Evolutionary conservation across 2,797 vertebrate genomes (phyloP), one percentile per base, ranked within the genome.

Genomic region (Coilia nasus): DNA sequence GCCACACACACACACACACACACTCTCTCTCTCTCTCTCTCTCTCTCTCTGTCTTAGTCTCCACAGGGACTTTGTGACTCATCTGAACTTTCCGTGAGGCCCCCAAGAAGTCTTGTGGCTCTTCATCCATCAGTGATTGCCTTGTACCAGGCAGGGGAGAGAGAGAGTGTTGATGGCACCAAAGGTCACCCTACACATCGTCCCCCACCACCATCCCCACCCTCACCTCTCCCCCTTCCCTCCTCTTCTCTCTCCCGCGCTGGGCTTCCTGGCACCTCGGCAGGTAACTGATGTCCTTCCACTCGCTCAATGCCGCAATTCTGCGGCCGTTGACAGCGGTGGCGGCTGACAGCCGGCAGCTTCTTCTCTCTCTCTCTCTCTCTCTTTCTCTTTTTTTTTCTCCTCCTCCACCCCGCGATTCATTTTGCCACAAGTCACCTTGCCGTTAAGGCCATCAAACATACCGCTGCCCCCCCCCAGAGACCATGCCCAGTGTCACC

Each of bases 371-470:
- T 54, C 7, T 54, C 9, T 14, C 9, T 54, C 50, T 54, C 7
- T 54, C 7, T 54, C 7, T 54, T 54, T 54, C 50, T 54, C 7
- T 54, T 7, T 54, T 14, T 54, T 14, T 54, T 14, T 54, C 50
- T 54, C 50, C 50, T 54, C 50, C 14, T 14, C 50, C 46, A 4
- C 46, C 14, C 50, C 14, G 50, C 14, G 71, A 23, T 85, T 85
- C 35, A 59, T 85, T 87, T 71, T 54, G 47, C 44, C 75, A 82
- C 83, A 84, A 86, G 80, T 89, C 85, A 86, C 85, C 86, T 89
- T 86, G 83, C 57, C 46, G 35, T 78, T 50, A 62, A 86, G 86
- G 54, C 56, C 83, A 83, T 84, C 15, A 47, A 67, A 71, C 83
- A 87, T 9, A 4, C 44, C 57, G 17, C 75, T 21, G 57, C 62